These are phyloP conservation scores for Diarsia mendica DNA, from an alignment of 2,888 invertebrate genomes.

Conservation along the genomic window DNA sequence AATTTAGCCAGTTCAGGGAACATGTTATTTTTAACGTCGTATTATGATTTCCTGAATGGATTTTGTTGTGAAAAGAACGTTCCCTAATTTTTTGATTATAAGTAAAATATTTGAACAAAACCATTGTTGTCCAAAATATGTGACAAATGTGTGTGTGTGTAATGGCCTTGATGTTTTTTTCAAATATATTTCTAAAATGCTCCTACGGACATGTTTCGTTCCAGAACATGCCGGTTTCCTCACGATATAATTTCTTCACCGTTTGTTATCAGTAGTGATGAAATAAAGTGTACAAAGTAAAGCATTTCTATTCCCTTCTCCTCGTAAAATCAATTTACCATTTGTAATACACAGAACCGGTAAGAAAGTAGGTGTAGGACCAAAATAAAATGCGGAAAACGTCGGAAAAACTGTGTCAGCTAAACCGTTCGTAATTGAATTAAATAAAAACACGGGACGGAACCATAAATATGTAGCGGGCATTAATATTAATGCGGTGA, in stretches of 20 bases:
- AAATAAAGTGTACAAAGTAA: neutral
- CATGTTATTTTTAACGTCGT: neutral
- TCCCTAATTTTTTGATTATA: neutral
- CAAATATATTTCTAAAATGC: neutral
- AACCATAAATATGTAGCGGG: constrained; percentile 72
- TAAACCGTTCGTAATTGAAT: constrained; percentile 69
- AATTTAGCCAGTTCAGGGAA: neutral
- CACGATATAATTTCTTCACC: neutral
- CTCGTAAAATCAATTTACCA: constrained; percentile 2
- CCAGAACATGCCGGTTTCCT: neutral
- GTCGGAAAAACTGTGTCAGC: constrained; percentile 39
- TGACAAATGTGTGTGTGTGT: no score
- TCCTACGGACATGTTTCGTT: neutral
- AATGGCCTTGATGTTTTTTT: neutral
- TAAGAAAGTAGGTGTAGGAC: constrained; percentile 5
- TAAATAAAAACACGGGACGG: constrained; percentile 67
- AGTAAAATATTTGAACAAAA: neutral
- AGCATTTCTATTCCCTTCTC: neutral
- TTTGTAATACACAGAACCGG: constrained; percentile 11
- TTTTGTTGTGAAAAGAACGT: neutral
- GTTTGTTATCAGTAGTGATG: neutral
- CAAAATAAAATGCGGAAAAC: constrained; percentile 43
- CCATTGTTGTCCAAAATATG: neutral
- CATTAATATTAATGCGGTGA: constrained; percentile 72
- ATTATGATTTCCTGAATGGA: neutral